A percentile compares a stretch with the other conserved stretches of the same genome.
These are phyloP conservation scores for Chouioia cunea DNA, from an alignment of 2,888 invertebrate species.

Conservation along the genomic window DNA sequence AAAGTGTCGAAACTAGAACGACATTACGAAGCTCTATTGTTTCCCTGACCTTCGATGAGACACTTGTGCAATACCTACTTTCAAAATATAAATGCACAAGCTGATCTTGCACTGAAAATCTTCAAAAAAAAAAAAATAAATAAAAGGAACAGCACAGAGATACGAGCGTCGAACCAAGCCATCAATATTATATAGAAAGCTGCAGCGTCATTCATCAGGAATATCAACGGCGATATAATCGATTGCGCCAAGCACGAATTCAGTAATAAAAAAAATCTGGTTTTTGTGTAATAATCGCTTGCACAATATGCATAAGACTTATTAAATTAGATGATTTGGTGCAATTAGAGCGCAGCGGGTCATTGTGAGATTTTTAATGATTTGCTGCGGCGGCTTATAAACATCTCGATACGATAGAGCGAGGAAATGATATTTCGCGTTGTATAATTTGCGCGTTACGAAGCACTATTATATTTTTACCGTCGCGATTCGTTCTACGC, in stretches of 20 bases:
- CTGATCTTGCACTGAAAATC: no score
- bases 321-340: constrained; percentile 30
- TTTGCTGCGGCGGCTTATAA: no score
- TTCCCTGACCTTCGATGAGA: no score
- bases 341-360: constrained; percentile 9
- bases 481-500: no score
- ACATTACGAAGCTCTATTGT: no score
- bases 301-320: constrained; percentile 2
- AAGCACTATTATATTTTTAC: no score
- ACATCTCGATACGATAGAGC: not conserved
- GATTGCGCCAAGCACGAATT: not conserved
- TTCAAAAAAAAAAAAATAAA: not conserved
- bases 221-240: no score
- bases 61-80: no score
- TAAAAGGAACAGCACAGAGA: constrained; percentile 27
- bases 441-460: no score
- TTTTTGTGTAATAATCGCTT: constrained; percentile 23
- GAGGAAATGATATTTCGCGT: not conserved
- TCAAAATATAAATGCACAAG: no score
- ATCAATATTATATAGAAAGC: constrained; percentile 45
- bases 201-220: constrained; percentile 61
- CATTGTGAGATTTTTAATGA: not conserved
- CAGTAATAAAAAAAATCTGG: constrained; percentile 27
- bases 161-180: constrained; percentile 18
- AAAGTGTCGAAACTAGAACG: no score